phyloP scores from a whole-genome alignment of 2,797 vertebrate species.

The Natrix natrix region DNA sequence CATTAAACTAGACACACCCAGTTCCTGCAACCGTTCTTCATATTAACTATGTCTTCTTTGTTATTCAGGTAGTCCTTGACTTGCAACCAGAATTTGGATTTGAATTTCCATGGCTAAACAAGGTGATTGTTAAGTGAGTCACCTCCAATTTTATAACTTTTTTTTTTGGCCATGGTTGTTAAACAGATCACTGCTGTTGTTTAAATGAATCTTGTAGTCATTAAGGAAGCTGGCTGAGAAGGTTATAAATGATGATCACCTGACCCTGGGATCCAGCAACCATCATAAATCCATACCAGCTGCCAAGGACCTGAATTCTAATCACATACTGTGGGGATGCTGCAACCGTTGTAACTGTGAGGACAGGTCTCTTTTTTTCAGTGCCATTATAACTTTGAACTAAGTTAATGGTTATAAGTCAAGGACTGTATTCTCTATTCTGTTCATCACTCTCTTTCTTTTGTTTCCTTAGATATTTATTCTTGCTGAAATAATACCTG shows the following conservation, averaged over 20 bases:
- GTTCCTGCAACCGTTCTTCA: too few relatives aligned
- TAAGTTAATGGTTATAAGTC: not conserved
- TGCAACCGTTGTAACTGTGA: not conserved
- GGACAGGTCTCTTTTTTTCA: not conserved
- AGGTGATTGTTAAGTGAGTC: not conserved
- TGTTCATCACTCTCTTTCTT: conserved; percentile 19
- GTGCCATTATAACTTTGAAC: not conserved
- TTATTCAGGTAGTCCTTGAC: not conserved
- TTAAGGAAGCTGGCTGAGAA: not conserved
- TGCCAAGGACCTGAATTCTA: not conserved
- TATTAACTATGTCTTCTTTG: conserved; percentile 18
- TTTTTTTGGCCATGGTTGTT: not conserved
- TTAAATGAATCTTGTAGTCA: not conserved
- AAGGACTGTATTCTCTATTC: not conserved
- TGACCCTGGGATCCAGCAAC: not conserved
- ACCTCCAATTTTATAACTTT: not conserved
- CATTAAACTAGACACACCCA: too few relatives aligned
- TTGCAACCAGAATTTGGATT: not conserved
- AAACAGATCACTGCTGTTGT: not conserved
- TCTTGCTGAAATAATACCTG: conserved; percentile 23
- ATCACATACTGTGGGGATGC: not conserved
- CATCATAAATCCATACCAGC: not conserved
- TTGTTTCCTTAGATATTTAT: conserved; percentile 14
- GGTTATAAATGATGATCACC: not conserved
- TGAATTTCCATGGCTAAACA: not conserved